These are phyloP conservation scores for Ianthella basta DNA, from an alignment of 37 sponge, comb jelly and placozoan species.

Conservation along the genomic window DNA sequence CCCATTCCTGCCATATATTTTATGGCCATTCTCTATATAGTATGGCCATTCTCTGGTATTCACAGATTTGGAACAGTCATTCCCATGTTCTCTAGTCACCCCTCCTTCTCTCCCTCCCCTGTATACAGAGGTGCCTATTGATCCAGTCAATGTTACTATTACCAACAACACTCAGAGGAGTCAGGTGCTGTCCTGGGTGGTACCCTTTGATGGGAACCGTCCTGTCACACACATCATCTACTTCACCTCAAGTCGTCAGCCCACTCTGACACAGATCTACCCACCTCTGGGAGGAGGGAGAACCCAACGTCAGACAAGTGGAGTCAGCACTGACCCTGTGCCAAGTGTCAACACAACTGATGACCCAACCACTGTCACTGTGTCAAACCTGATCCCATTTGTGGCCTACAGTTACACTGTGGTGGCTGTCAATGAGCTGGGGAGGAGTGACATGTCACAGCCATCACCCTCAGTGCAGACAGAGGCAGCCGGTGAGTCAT, in stretches of 20 bases:
- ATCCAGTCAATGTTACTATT: constrained; percentile 36
- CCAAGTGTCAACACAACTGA: neutral
- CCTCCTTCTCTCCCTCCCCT: neutral
- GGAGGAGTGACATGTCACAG: constrained; percentile 48
- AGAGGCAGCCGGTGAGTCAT: constrained; percentile 56
- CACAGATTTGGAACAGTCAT: too few relatives aligned
- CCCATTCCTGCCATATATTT: too few relatives aligned
- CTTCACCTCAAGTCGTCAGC: neutral
- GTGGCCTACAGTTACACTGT: constrained; percentile 56
- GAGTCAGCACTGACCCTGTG: too few relatives aligned
- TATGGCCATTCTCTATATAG: too few relatives aligned
- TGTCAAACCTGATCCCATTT: constrained; percentile 48
- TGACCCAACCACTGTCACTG: neutral
- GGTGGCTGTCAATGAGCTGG: constrained; percentile 51
- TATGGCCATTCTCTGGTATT: too few relatives aligned
- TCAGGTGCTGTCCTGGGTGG: constrained; percentile 47
- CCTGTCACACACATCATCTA: constrained; percentile 32
- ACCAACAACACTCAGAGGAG: constrained; percentile 14
- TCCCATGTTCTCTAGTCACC: neutral
- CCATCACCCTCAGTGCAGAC: constrained; percentile 34
- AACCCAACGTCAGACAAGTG: too few relatives aligned
- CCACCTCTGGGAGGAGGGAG: neutral
- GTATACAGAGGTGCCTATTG: constrained; percentile 63
- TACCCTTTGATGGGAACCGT: constrained; percentile 64
- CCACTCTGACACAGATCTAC: neutral